Percentiles rank a stretch among this genome's conserved stretches.
Evolutionary conservation across 2,797 vertebrate genomes (phyloP).

Genomic region (Tragopan temminckii): DNA sequence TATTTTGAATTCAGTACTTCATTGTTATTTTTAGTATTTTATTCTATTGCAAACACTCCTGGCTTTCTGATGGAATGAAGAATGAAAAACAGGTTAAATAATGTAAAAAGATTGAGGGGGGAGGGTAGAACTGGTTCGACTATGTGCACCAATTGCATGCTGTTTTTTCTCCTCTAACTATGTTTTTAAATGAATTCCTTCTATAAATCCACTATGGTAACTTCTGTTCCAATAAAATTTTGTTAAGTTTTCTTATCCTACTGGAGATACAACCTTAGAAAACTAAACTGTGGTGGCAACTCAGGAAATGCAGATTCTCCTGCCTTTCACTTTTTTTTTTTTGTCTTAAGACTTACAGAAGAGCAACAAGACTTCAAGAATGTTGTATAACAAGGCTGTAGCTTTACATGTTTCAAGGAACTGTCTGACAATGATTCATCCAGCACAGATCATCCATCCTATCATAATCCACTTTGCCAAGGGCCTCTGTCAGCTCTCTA

Average conservation of each 20-base stretch:
- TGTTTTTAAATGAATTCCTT: conserved; percentile 71
- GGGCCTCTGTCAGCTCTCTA: background rate
- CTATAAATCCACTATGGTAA: conserved; percentile 73
- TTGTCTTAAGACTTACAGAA: background rate
- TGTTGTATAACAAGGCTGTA: conserved; percentile 26
- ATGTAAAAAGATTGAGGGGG: background rate
- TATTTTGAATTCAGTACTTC: conserved; percentile 18
- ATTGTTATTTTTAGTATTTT: background rate
- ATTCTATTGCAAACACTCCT: background rate
- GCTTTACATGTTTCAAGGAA: conserved; percentile 33
- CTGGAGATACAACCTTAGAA: conserved; percentile 57
- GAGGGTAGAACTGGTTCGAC: conserved; percentile 38
- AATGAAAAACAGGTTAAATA: background rate
- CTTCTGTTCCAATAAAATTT: conserved; percentile 77
- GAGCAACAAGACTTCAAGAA: background rate
- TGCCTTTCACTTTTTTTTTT: background rate
- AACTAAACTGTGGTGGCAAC: conserved; percentile 56
- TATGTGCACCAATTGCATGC: conserved; percentile 35
- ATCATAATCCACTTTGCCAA: conserved; percentile 8
- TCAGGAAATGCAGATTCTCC: conserved; percentile 59
- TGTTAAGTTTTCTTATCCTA: conserved; percentile 74
- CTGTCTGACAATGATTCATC: conserved; percentile 15
- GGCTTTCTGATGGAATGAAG: background rate
- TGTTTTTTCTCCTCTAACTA: conserved; percentile 28
- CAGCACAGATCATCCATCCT: conserved; percentile 13